Conservation (phyloP, 2,888 invertebrate species). For the Tubulanus polymorphus region DNA sequence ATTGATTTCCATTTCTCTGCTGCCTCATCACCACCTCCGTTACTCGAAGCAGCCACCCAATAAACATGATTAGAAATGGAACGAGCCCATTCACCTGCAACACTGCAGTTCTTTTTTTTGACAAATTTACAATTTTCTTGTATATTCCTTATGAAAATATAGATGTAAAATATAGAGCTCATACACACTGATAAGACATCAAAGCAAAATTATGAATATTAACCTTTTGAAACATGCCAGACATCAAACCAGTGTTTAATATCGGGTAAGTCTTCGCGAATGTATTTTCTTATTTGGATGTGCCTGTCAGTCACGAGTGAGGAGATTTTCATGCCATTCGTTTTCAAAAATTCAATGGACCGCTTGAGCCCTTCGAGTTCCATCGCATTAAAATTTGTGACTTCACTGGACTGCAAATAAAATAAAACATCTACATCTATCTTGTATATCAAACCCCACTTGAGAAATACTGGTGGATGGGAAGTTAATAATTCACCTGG, state of each 20-base stretch:
- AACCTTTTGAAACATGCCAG: conserved; percentile 17
- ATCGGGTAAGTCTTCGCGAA: conserved; percentile 9
- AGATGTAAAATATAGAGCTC: too few species aligned
- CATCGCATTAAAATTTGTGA: not conserved
- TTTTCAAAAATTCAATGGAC: not conserved
- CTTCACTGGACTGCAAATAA: conserved; percentile 3
- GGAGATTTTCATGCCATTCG: not conserved
- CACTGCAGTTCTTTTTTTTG: not conserved
- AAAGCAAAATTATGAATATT: too few species aligned
- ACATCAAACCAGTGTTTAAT: conserved; percentile 11
- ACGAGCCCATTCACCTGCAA: too few species aligned
- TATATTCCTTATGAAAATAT: too few species aligned
- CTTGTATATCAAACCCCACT: not conserved
- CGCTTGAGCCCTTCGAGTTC: conserved; percentile 7
- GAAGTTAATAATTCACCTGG: too few species aligned
- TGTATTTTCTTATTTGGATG: conserved; percentile 7
- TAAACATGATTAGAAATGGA: too few species aligned
- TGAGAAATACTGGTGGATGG: too few species aligned
- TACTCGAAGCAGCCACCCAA: too few species aligned
- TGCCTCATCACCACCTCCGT: too few species aligned
- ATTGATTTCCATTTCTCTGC: too few species aligned
- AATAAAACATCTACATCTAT: not conserved
- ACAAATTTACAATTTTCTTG: too few species aligned
- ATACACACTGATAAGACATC: too few species aligned
- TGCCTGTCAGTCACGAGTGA: conserved; percentile 11